Base-by-base conservation (phyloP, 2,888 invertebrate genomes). In the Euproctis similis region DNA sequence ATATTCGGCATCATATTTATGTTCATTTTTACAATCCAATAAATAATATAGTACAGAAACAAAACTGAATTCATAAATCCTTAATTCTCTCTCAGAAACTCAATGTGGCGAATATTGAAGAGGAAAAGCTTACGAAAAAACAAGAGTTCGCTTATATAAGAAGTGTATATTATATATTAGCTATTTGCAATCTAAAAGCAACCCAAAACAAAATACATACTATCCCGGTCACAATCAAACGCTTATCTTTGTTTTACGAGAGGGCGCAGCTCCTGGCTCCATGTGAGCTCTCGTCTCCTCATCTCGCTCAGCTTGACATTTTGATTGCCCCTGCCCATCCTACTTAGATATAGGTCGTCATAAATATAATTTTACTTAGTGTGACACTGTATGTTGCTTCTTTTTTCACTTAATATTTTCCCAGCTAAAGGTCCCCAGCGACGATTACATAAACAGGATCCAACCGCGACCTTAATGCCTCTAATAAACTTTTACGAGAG, bases 381-480 rank as follows among this genome's bases (percentile, higher is more conserved):
- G 68, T 64, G 70, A 73, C 73, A 64, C 68, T 70, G 69, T 72
- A 70, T 75, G 68, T 74, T n/a, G n/a, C n/a, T n/a, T 69, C 69
- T 71, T 74, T 78, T 78, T 81, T 77, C 80, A 82, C 78, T 81
- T 78, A 80, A 81, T 82, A 81, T 82, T 81, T 81, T 78, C 71
- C 69, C 64, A 69, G 69, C 55, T 73, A 76, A 76, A 80, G 80
- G 78, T 80, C 75, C 72, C 81, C 64, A 62, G 65, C 70, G 78
- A 73, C 78, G 81, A 82, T 84, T 84, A 84, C 82, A 82, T 81
- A 82, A 81, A 82, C 81, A 82, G 80, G 81, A 81, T 80, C 78
- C 81, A 80, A 81, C 81, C 77, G 73, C 77, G 80, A 80, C 80
- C 82, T 77, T 82, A 81, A 82, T 81, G 77, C 72, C 75, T 63